phyloP scores from a whole-genome alignment of 2,113 vertebrate genomes.

The Neolamprologus brichardi region DNA sequence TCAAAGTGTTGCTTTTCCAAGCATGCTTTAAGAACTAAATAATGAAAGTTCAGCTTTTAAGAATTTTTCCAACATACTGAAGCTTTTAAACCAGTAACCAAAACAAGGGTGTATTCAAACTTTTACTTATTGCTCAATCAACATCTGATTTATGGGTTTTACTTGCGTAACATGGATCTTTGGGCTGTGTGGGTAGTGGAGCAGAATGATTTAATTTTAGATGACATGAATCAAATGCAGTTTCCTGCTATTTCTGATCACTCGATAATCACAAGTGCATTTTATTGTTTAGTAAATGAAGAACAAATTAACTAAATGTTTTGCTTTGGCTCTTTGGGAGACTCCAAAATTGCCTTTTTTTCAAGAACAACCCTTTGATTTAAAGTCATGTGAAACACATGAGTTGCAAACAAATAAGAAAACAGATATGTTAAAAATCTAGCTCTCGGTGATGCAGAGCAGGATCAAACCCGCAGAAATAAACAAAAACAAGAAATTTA shows the following conservation, averaged over 20 bases:
- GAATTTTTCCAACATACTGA: not conserved
- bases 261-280: not conserved
- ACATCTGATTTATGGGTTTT: not conserved
- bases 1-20: not conserved
- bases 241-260: not conserved
- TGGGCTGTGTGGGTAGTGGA: not conserved
- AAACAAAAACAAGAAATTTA: not conserved
- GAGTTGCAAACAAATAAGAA: not conserved
- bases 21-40: not conserved
- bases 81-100: not conserved
- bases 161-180: not conserved
- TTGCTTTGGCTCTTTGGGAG: not conserved
- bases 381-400: not conserved
- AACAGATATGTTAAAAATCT: not conserved
- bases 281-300: not conserved
- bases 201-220: not conserved
- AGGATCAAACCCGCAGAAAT: not conserved
- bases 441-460: not conserved
- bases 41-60: not conserved
- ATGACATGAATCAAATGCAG: not conserved
- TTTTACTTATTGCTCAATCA: not conserved
- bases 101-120: not conserved
- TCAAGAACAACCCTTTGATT: not conserved
- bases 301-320: not conserved
- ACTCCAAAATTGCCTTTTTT: not conserved